Evolutionary conservation across 2,113 vertebrate species (phyloP).

Genomic region (Coryphaenoides rupestris): DNA sequence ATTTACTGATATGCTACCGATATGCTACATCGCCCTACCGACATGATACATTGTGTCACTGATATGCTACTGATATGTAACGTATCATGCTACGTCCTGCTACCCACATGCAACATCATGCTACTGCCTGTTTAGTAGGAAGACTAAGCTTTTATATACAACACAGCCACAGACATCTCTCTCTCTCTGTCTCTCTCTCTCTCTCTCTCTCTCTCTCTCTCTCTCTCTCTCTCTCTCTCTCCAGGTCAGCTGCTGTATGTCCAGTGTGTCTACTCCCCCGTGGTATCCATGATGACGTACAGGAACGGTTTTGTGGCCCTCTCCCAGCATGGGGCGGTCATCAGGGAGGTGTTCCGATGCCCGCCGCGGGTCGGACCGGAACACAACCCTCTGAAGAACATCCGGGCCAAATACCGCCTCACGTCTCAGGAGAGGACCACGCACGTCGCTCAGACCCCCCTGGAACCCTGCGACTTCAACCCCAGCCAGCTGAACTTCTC

Average conservation of each 20-base stretch:
- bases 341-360: constrained; percentile 70
- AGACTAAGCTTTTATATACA: too few species aligned
- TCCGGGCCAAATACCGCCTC: constrained; percentile 61
- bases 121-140: too few species aligned
- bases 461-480: constrained; percentile 45
- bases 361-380: constrained; percentile 33
- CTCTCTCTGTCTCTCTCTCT: too few species aligned
- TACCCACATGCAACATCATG: too few species aligned
- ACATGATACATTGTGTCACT: too few species aligned
- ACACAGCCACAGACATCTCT: too few species aligned
- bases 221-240: too few species aligned
- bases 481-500: constrained; percentile 57
- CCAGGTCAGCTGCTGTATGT: constrained; percentile 73
- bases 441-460: background rate
- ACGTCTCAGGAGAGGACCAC: constrained; percentile 51
- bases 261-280: constrained; percentile 68
- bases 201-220: too few species aligned
- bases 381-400: constrained; percentile 68
- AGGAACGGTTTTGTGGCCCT: constrained; percentile 71
- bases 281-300: constrained; percentile 64
- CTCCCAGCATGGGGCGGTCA: constrained; percentile 57
- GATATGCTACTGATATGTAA: too few species aligned
- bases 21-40: too few species aligned
- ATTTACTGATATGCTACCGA: too few species aligned
- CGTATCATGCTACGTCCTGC: too few species aligned